These are phyloP conservation scores for Pomacea canaliculata DNA, from an alignment of 2,888 invertebrate species.

Conservation along the genomic window DNA sequence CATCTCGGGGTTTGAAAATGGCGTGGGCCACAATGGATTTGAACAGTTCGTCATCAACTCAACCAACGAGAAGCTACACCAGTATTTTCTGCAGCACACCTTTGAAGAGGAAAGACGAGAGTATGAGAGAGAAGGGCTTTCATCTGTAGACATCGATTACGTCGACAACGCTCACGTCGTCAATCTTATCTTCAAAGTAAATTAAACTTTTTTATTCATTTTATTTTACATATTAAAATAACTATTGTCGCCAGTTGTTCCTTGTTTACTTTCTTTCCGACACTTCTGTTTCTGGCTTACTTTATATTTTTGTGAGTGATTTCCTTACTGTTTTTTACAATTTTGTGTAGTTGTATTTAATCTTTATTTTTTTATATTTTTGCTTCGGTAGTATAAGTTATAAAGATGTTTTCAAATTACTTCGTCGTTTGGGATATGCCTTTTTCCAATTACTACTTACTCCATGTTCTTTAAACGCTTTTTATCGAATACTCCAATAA, in stretches of 20 bases:
- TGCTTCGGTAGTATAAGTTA: too few relatives aligned
- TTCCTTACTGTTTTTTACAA: not conserved
- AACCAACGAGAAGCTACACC: conserved; percentile 50
- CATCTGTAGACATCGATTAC: conserved; percentile 35
- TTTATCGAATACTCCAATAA: too few relatives aligned
- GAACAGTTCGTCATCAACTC: conserved; percentile 51
- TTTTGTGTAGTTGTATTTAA: not conserved
- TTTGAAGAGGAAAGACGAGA: conserved; percentile 44
- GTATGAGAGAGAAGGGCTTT: conserved; percentile 44
- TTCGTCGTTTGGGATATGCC: too few relatives aligned
- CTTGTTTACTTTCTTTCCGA: not conserved
- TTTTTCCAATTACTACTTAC: too few relatives aligned
- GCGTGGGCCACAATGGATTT: conserved; percentile 40
- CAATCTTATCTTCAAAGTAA: conserved; percentile 43
- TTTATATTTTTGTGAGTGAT: not conserved
- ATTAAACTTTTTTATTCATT: not conserved
- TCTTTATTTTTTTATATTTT: not conserved
- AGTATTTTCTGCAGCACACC: conserved; percentile 49
- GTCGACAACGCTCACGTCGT: conserved; percentile 41
- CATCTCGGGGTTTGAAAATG: conserved; percentile 50
- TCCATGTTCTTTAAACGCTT: too few relatives aligned
- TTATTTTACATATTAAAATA: not conserved
- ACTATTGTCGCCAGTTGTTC: not conserved
- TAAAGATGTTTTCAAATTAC: too few relatives aligned
- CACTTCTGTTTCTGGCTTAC: not conserved